phyloP scores from a whole-genome alignment of 2,888 invertebrate genomes.

The Pseudoips prasinana region DNA sequence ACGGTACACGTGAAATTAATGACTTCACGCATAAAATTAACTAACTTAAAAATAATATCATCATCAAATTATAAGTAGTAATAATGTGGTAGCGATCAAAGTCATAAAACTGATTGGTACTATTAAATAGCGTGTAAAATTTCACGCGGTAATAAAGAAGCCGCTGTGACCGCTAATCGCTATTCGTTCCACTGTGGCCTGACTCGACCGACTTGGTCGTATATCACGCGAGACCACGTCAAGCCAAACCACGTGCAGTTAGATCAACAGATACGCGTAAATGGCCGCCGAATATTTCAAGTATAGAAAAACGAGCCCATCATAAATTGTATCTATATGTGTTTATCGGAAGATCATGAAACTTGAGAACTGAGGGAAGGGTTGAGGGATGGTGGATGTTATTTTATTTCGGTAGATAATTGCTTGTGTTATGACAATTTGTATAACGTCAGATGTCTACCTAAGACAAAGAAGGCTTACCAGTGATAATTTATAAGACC shows the following conservation, averaged over 20 bases:
- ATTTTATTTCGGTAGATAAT: too few relatives aligned
- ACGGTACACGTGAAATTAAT: conserved; percentile 16
- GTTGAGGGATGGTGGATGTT: conserved; percentile 26
- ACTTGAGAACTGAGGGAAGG: conserved; percentile 46
- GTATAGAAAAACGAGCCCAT: conserved; percentile 38
- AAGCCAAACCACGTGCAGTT: conserved; percentile 44
- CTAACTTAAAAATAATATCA: conserved; percentile 22
- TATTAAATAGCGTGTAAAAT: conserved; percentile 9
- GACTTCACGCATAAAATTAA: conserved; percentile 23
- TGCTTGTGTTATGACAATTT: too few relatives aligned
- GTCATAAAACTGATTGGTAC: conserved; percentile 13
- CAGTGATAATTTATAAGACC: too few relatives aligned
- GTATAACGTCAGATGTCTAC: too few relatives aligned
- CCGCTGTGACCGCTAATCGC: conserved; percentile 18
- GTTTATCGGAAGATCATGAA: conserved; percentile 64
- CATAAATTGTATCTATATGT: conserved; percentile 58
- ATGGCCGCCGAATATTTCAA: conserved; percentile 35
- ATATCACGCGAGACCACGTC: conserved; percentile 18
- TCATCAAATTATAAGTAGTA: conserved; percentile 27
- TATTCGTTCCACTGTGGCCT: conserved; percentile 13
- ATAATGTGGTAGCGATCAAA: conserved; percentile 26
- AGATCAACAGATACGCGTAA: conserved; percentile 54
- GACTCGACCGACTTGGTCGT: conserved; percentile 9
- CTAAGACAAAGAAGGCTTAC: too few relatives aligned
- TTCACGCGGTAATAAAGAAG: conserved; percentile 17